These are phyloP conservation scores for Ginglymostoma cirratum DNA, from an alignment of 2,113 vertebrate genomes.

Conservation along the genomic window DNA sequence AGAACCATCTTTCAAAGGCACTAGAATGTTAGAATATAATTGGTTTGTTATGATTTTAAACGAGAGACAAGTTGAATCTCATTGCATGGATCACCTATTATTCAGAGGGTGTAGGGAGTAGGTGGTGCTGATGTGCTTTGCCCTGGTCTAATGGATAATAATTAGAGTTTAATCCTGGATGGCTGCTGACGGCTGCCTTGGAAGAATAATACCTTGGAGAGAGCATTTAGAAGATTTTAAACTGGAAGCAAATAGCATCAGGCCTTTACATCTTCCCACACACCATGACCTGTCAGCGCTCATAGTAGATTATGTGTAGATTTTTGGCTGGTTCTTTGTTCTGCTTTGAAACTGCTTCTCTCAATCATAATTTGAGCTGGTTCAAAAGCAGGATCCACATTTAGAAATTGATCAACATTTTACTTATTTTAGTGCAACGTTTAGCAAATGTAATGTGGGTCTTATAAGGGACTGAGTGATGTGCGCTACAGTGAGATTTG, in stretches of 20 bases:
- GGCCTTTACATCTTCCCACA: neutral
- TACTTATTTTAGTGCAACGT: neutral
- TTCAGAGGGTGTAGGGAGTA: no score
- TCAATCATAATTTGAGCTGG: neutral
- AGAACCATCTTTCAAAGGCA: neutral
- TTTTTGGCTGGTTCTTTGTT: neutral
- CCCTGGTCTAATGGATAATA: neutral
- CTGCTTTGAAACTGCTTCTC: neutral
- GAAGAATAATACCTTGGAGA: neutral
- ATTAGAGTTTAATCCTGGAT: slow-evolving; percentile 4
- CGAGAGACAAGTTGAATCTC: neutral
- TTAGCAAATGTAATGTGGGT: neutral
- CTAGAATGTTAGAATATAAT: no score
- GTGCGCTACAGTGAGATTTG: no score
- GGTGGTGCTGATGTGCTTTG: neutral
- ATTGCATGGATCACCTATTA: neutral
- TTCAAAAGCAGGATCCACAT: neutral
- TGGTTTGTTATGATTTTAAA: neutral
- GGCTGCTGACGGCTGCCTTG: neutral
- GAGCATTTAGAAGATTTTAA: neutral
- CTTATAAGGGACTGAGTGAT: no score
- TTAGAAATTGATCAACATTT: neutral
- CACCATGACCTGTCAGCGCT: neutral
- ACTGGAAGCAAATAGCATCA: neutral
- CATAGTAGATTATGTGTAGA: neutral